These are phyloP conservation scores for Saguinus imperator DNA, from an alignment of 2,113 vertebrate genomes.

Conservation along the genomic window DNA sequence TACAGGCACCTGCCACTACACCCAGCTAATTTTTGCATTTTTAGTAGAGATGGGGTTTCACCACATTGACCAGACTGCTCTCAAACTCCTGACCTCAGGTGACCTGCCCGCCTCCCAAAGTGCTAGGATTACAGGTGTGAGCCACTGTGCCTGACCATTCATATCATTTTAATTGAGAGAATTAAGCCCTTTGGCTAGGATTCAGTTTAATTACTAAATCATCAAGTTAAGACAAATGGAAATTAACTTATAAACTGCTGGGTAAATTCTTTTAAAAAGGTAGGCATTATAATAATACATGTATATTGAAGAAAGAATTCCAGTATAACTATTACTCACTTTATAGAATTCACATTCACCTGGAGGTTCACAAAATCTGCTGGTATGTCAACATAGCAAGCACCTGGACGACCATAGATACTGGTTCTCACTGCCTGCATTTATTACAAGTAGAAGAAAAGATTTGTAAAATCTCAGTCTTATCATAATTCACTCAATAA, in stretches of 20 bases:
- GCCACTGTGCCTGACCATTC: not conserved
- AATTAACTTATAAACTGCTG: slow-evolving; percentile 36
- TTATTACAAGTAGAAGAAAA: slow-evolving; percentile 35
- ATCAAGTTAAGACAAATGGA: slow-evolving; percentile 39
- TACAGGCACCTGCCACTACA: too few relatives aligned
- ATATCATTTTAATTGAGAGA: slow-evolving; percentile 51
- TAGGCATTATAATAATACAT: not conserved
- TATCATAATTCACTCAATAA: not conserved
- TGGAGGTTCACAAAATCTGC: slow-evolving; percentile 93
- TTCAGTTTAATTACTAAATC: slow-evolving; percentile 37
- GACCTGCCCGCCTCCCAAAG: too few relatives aligned
- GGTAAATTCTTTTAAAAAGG: not conserved
- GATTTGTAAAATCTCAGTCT: slow-evolving; percentile 23
- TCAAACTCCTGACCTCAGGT: too few relatives aligned
- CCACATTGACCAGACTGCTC: too few relatives aligned
- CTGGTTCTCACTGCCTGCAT: slow-evolving; percentile 93
- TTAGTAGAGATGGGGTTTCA: too few relatives aligned
- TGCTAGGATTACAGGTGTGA: too few relatives aligned
- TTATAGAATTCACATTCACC: slow-evolving; percentile 87
- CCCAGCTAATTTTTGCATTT: too few relatives aligned
- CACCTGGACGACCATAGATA: slow-evolving; percentile 94
- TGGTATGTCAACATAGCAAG: slow-evolving; percentile 95
- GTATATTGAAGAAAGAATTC: not conserved
- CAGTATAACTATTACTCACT: slow-evolving; percentile 81
- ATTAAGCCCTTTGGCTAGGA: slow-evolving; percentile 12